Percentiles rank a stretch among this genome's conserved stretches.
phyloP scores from a whole-genome alignment of 2,113 vertebrate species.

The Toxostoma redivivum region DNA sequence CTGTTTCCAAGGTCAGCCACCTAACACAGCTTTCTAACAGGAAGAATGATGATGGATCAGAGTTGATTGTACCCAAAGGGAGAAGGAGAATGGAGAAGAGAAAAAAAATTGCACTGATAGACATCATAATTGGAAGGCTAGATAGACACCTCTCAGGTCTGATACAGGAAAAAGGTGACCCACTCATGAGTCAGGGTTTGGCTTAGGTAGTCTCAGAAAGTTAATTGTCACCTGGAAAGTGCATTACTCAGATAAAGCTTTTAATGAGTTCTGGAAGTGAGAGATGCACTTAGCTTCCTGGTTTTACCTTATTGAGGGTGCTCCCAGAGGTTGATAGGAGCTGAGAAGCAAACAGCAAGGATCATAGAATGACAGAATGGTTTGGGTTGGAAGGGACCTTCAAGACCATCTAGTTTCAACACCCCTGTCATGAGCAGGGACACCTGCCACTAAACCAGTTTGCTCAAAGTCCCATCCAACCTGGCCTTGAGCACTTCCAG shows the following conservation, averaged over 20 bases:
- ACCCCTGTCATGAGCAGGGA: fast-evolving
- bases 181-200: fast-evolving
- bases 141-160: background rate
- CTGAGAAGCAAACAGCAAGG: background rate
- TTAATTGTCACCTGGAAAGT: background rate
- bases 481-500: background rate
- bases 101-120: background rate
- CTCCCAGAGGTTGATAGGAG: background rate
- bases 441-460: background rate
- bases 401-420: background rate
- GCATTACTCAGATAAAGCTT: background rate
- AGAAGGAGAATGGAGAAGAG: background rate
- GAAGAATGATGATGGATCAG: background rate
- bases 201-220: background rate
- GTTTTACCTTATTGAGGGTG: background rate
- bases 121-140: background rate
- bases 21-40: background rate
- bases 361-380: background rate
- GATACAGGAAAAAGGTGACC: background rate
- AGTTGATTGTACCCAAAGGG: background rate
- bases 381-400: background rate
- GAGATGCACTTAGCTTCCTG: background rate
- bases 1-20: background rate
- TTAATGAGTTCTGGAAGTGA: background rate
- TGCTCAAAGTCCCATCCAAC: background rate